A percentile compares a stretch with the other conserved stretches of the same genome.
Conservation (phyloP, 2,888 invertebrate species). For the Hymenopus coronatus region DNA sequence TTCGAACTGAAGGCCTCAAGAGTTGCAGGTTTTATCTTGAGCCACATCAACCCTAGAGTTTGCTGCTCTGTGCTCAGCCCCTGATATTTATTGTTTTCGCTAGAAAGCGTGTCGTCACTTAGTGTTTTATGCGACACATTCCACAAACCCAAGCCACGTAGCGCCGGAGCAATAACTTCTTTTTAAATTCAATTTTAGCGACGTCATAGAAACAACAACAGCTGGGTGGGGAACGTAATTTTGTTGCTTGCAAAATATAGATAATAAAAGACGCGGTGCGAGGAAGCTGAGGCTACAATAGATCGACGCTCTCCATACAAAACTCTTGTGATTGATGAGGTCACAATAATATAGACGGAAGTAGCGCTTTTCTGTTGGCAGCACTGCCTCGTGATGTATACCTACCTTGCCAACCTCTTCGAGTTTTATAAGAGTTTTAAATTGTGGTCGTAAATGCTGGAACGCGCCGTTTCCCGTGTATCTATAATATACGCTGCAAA, state of each 20-base stretch:
- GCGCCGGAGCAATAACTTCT: not conserved
- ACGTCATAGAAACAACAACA: slow-evolving; percentile 6
- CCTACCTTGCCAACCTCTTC: not conserved
- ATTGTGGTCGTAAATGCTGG: not conserved
- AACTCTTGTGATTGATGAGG: slow-evolving; percentile 17
- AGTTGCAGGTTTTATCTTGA: no score
- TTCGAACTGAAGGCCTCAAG: no score
- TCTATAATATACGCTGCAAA: not conserved
- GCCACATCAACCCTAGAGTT: no score
- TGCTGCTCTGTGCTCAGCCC: not conserved
- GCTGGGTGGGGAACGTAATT: not conserved
- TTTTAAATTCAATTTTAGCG: slow-evolving; percentile 10
- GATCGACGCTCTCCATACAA: not conserved
- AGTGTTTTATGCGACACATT: not conserved
- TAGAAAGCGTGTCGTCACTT: not conserved
- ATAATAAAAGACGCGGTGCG: not conserved
- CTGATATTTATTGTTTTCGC: not conserved
- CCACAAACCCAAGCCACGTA: not conserved
- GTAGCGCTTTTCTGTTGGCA: no score
- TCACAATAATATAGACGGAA: not conserved
- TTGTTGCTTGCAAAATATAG: not conserved
- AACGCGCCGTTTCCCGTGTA: not conserved
- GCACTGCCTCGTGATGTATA: not conserved
- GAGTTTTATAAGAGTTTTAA: not conserved
- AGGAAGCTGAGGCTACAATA: not conserved